Evolutionary conservation across 2,888 invertebrate species (phyloP), one percentile per base, ranked within the genome.

Genomic region (Diabrotica balteata): DNA sequence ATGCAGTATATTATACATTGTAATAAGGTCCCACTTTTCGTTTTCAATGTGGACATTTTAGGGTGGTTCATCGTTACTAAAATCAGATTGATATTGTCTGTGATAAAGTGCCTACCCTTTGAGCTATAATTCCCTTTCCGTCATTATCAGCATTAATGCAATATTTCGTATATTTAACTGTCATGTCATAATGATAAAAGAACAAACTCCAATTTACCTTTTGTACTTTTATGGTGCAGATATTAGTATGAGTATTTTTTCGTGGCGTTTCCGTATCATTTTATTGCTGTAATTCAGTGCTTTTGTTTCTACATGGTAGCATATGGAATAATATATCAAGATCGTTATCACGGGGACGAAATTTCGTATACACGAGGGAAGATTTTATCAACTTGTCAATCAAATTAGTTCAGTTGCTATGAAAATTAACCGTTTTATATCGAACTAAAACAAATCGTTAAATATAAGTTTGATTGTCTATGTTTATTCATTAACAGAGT

Each of bases 381-480:
- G 71, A 71, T 73, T 17, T 59, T 72, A 74, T 75, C 73, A 66
- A 57, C 67, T 71, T 71, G 75, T 74, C 73, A 74, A 75, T 75
- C 74, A 74, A 69, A 73, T 75, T 73, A 72, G 70, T 71, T 74
- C 69, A 73, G 67, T 75, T 71, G 66, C 70, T 72, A 72, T 66
- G 61, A 65, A 70, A 70, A 72, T 73, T 73, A 73, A 73, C 73
- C 69, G 69, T 70, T 64, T 64, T 59, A 64, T 64, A 58, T 59
- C 47, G 45, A 49, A 51, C 58, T 52, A 17, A 58, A 43, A 42
- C 58, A 58, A 46, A 58, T 58, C 51, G 51, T 64, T 57, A 22
- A 22, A 57, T 32, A 32, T 32, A 32, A 32, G 32, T 32, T 32
- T 32, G 32, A 32, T 32, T 32, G 32, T 32, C 4, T 4, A 32